These are phyloP conservation scores for Lissonota sp. DNA, from an alignment of 2,888 invertebrate species.

Conservation along the genomic window DNA sequence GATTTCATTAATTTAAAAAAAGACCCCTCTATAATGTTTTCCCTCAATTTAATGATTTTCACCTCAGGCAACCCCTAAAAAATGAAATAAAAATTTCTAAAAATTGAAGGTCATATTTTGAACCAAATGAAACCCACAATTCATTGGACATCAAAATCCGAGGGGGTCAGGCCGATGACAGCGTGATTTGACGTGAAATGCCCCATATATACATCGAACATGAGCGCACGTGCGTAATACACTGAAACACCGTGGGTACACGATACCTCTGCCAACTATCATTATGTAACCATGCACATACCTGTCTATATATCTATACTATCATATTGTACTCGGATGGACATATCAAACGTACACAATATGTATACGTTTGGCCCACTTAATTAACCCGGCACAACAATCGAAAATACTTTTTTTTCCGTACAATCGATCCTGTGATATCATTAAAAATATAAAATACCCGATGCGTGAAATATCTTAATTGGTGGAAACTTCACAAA, in stretches of 20 bases:
- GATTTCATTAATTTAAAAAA: neutral
- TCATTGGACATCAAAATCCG: no score
- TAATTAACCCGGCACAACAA: conserved; percentile 62
- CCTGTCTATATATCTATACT: conserved; percentile 43
- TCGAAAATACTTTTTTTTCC: conserved; percentile 56
- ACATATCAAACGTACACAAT: neutral
- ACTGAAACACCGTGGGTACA: conserved; percentile 53
- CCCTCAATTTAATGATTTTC: no score
- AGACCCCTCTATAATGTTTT: no score
- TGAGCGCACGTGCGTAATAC: conserved; percentile 54
- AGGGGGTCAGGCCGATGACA: neutral
- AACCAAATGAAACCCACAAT: no score
- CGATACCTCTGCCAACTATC: conserved; percentile 44
- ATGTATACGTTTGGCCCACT: conserved; percentile 48
- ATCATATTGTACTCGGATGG: conserved; percentile 46
- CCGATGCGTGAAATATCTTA: no score
- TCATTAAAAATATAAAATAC: no score
- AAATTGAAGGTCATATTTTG: no score
- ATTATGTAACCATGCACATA: conserved; percentile 37
- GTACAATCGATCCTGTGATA: conserved; percentile 32
- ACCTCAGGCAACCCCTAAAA: no score
- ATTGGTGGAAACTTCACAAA: no score
- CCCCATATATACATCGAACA: conserved; percentile 8
- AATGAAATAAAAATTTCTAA: no score
- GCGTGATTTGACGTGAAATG: neutral